Conservation (phyloP, 2,113 vertebrate genomes). For the Nothoprocta perdicaria region DNA sequence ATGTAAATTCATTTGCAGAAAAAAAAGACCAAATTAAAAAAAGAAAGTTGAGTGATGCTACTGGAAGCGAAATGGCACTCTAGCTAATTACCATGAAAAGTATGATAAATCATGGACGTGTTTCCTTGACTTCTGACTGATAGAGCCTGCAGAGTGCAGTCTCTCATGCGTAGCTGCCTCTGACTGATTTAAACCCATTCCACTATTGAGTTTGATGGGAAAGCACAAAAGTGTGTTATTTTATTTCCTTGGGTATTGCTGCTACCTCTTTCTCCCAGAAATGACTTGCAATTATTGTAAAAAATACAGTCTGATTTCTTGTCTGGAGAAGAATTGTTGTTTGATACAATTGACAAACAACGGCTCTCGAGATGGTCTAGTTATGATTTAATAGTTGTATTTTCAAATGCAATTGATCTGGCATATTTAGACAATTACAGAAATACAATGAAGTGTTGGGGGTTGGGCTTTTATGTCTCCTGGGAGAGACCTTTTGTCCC, state of each 20-base stretch:
- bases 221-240: slow-evolving; percentile 59
- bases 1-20: slow-evolving; percentile 75
- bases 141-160: slow-evolving; percentile 68
- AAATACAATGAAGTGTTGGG: slow-evolving; percentile 69
- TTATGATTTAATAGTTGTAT: slow-evolving; percentile 75
- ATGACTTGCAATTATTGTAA: slow-evolving; percentile 71
- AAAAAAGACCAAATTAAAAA: slow-evolving; percentile 69
- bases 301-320: slow-evolving; percentile 67
- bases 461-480: slow-evolving; percentile 4
- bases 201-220: slow-evolving; percentile 28
- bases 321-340: slow-evolving; percentile 61
- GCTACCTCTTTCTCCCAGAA: slow-evolving; percentile 68
- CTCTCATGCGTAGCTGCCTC: slow-evolving; percentile 59
- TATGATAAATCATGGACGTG: slow-evolving; percentile 75
- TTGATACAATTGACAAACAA: slow-evolving; percentile 67
- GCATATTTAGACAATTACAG: slow-evolving; percentile 71
- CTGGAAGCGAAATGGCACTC: slow-evolving; percentile 75
- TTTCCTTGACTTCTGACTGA: slow-evolving; percentile 76
- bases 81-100: slow-evolving; percentile 79
- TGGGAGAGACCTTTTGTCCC: neutral
- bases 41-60: slow-evolving; percentile 72
- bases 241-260: slow-evolving; percentile 57
- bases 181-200: slow-evolving; percentile 68
- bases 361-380: slow-evolving; percentile 61
- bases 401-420: slow-evolving; percentile 75